phyloP scores from a whole-genome alignment of 2,797 vertebrate species.

The Lacerta viridis region DNA sequence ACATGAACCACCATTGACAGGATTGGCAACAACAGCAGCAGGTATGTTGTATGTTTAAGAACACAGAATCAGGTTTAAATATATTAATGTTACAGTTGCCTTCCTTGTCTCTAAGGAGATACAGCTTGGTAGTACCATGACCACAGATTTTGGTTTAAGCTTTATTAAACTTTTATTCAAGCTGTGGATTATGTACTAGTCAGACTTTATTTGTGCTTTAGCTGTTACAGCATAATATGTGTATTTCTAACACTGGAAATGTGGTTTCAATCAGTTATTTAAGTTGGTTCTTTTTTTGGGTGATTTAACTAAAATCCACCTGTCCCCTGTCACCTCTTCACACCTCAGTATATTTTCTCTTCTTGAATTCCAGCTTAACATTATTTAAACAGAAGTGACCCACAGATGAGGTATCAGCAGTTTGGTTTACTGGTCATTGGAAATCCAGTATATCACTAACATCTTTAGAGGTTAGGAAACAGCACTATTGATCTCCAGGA shows the following conservation, averaged over 20 bases:
- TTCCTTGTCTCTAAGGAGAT: not conserved
- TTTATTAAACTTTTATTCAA: not conserved
- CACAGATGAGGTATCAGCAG: constrained; percentile 53
- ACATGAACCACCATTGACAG: too few relatives aligned
- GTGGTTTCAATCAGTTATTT: constrained; percentile 4
- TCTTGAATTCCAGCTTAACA: constrained; percentile 39
- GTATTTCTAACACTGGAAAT: not conserved
- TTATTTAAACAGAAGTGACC: constrained; percentile 49
- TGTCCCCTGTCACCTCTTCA: not conserved
- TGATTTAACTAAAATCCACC: not conserved
- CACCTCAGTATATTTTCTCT: constrained; percentile 37
- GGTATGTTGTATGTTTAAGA: not conserved
- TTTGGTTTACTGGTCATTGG: constrained; percentile 67
- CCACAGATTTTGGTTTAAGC: not conserved
- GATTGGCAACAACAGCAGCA: too few relatives aligned
- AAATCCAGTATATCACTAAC: constrained; percentile 66
- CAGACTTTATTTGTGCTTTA: not conserved
- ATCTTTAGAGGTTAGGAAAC: constrained; percentile 71
- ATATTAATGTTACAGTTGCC: not conserved
- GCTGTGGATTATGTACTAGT: not conserved
- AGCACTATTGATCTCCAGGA: constrained; percentile 71
- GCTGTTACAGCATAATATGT: not conserved
- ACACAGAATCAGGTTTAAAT: not conserved
- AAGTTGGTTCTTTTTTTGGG: not conserved
- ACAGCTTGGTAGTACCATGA: not conserved